phyloP scores from a whole-genome alignment of 2,113 vertebrate genomes.

The Larimichthys polyactis region DNA sequence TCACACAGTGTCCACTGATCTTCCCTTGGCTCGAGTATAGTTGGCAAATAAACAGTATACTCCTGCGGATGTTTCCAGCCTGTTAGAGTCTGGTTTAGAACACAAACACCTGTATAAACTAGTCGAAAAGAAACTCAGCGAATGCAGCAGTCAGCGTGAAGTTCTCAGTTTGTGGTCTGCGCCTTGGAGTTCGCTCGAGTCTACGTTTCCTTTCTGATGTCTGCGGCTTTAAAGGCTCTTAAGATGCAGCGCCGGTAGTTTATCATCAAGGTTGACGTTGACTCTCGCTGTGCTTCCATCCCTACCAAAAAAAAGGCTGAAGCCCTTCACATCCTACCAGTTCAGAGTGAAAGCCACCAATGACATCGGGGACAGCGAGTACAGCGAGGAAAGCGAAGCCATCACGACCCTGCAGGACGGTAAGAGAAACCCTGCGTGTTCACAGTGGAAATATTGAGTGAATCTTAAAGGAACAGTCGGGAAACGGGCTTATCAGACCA shows the following conservation, averaged over 20 bases:
- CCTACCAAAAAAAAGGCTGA: conserved; percentile 84
- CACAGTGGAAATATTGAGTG: neutral
- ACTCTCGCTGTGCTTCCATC: conserved; percentile 25
- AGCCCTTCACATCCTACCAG: conserved; percentile 98
- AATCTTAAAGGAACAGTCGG: neutral
- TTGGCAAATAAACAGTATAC: conserved; percentile 7
- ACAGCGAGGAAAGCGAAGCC: conserved; percentile 94
- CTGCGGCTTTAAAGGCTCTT: conserved; percentile 25
- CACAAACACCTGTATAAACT: conserved; percentile 2
- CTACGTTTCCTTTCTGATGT: conserved; percentile 19
- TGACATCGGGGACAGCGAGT: conserved; percentile 97
- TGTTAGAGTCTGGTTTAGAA: neutral
- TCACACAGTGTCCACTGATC: conserved; percentile 2
- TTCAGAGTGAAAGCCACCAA: conserved; percentile 97
- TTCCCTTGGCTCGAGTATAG: neutral
- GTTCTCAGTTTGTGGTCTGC: neutral
- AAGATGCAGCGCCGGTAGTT: conserved; percentile 18
- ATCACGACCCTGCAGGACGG: conserved; percentile 97
- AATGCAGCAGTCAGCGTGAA: neutral
- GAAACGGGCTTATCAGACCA: neutral
- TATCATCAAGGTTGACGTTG: conserved; percentile 22
- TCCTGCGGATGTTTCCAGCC: neutral
- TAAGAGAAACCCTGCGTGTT: conserved; percentile 66
- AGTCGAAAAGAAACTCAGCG: neutral
- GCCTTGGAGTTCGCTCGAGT: neutral